These are phyloP conservation scores for Gastrophryne carolinensis DNA, from an alignment of 2,797 vertebrate species.

Conservation along the genomic window DNA sequence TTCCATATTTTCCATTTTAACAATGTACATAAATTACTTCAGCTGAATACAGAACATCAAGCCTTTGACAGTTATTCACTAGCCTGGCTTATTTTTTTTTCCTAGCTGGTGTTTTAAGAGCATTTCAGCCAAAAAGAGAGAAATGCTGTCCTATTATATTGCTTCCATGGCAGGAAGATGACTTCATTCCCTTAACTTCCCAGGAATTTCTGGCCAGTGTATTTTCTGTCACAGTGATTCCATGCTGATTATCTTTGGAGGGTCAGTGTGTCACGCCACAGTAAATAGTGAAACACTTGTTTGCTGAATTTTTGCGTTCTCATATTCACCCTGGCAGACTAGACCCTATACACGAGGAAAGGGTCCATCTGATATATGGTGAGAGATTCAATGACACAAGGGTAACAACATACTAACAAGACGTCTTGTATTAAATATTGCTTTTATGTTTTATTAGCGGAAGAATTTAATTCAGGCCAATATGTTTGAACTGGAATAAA, in stretches of 20 bases:
- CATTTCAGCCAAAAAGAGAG: background rate
- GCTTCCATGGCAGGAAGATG: constrained; percentile 1
- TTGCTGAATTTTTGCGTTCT: constrained; percentile 3
- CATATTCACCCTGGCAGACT: background rate
- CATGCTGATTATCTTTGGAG: constrained; percentile 19
- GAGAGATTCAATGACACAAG: background rate
- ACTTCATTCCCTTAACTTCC: constrained; percentile 28
- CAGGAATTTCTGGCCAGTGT: constrained; percentile 24
- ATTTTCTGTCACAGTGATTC: constrained; percentile 10
- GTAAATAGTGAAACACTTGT: constrained; percentile 29
- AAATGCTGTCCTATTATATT: too few relatives aligned
- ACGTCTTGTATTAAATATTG: too few relatives aligned
- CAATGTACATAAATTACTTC: too few relatives aligned
- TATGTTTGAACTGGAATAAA: too few relatives aligned
- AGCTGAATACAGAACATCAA: too few relatives aligned
- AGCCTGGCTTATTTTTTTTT: background rate
- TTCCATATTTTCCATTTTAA: too few relatives aligned
- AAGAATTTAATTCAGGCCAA: too few relatives aligned
- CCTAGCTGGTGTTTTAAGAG: background rate
- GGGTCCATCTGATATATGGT: background rate
- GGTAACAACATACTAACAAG: too few relatives aligned
- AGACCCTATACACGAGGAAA: background rate
- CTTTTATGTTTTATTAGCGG: too few relatives aligned
- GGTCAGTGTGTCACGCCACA: constrained; percentile 26
- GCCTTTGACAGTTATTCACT: too few relatives aligned